Evolutionary conservation across 2,113 vertebrate genomes (phyloP), one percentile per base, ranked within the genome.

Genomic region (Salvelinus sp.): DNA sequence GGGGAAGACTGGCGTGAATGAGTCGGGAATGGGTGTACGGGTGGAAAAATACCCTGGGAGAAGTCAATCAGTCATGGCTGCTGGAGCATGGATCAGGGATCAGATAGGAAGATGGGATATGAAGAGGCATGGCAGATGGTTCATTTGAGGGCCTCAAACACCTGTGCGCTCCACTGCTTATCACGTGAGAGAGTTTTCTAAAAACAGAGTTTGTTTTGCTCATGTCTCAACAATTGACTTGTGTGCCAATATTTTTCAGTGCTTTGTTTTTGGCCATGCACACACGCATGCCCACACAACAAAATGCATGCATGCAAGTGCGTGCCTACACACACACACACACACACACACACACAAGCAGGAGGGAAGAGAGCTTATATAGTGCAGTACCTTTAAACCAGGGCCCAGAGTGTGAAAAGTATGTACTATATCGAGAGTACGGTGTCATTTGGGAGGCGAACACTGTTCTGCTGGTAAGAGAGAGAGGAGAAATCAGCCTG

Each of bases 71-170:
- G 76, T 72, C 75, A 38, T 38, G 72, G 74, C 80, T 76, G 6
- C 44, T 12, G 67, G 54, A 10, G n/a, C 28, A 57, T 63, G 9
- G 22, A 16, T 10, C 22, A 50, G 69, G 58, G 30, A 22, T 30
- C 23, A 58, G 3, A 2, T 68, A 70, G 64, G 81, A 30, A 5
- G 69, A 74, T 18, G 18, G 47, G 64, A 33, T 38, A 58, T 27
- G 25, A 47, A 38, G 78, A 71, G 68, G 10, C 48, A 57, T 48
- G 63, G 64, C 22, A n/a, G 22, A 80, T 22, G 80, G 77, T 72
- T 91, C 88, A 84, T 83, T 87, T 81, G 74, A 87, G 75, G 16
- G 79, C 72, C 77, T 88, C 82, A 90, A 90, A 87, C 81, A 86
- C 74, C 67, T 76, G 48, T 66, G n/a, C 22, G 78, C 76, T 76